Percentiles rank a stretch among this genome's conserved stretches.
phyloP scores from a whole-genome alignment of 2,113 vertebrate genomes.

The Indicator indicator region DNA sequence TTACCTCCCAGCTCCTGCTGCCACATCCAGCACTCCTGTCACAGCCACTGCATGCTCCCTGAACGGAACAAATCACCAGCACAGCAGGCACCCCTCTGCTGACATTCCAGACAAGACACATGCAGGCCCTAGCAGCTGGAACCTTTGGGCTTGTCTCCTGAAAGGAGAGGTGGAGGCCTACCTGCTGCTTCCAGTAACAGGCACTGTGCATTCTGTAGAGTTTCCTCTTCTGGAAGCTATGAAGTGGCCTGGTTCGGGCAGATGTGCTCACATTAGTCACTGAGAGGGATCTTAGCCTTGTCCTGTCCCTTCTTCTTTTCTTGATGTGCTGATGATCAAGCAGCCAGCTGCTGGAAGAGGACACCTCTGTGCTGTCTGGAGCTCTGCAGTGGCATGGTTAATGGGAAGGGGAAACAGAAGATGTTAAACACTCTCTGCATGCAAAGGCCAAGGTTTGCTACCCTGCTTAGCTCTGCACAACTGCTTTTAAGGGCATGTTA shows the following conservation, averaged over 20 bases:
- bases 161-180: slow-evolving; percentile 23
- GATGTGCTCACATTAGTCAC: slow-evolving; percentile 75
- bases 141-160: neutral
- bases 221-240: slow-evolving; percentile 86
- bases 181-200: slow-evolving; percentile 75
- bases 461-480: neutral
- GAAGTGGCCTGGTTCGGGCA: slow-evolving; percentile 88
- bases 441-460: neutral
- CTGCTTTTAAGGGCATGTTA: neutral
- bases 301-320: slow-evolving; percentile 79
- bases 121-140: neutral
- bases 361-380: slow-evolving; percentile 73
- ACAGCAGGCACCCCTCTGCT: neutral
- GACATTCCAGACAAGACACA: neutral
- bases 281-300: slow-evolving; percentile 70
- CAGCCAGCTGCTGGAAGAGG: slow-evolving; percentile 69
- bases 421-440: slow-evolving; percentile 15
- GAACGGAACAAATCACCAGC: neutral
- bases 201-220: slow-evolving; percentile 79
- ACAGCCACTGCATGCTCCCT: neutral
- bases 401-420: slow-evolving; percentile 19
- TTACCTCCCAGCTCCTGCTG: slow-evolving; percentile 5
- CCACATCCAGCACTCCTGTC: neutral
- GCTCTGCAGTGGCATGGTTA: slow-evolving; percentile 69
- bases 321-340: slow-evolving; percentile 78